Evolutionary conservation across 2,797 vertebrate species (phyloP).

Genomic region (Poeciliopsis gracilis): DNA sequence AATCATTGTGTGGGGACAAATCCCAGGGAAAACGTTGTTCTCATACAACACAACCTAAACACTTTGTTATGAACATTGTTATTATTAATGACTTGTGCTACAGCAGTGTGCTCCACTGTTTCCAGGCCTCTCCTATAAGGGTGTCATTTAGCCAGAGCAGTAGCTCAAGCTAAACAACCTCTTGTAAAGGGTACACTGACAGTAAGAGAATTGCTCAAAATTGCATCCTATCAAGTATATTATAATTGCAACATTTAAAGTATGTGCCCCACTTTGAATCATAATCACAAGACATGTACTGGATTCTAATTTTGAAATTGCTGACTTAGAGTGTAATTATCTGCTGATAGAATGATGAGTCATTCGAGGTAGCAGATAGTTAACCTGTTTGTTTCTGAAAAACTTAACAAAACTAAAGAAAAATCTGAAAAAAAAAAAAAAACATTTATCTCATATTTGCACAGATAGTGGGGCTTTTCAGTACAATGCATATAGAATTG

Average conservation of each 20-base stretch:
- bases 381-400: neutral
- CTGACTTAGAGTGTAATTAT: neutral
- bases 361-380: neutral
- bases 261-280: too few relatives aligned
- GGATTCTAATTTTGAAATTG: neutral
- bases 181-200: too few relatives aligned
- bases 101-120: neutral
- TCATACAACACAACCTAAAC: neutral
- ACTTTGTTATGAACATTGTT: neutral
- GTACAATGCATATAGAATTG: neutral
- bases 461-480: neutral
- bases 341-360: neutral
- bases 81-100: neutral
- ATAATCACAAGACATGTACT: too few relatives aligned
- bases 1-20: neutral
- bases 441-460: neutral
- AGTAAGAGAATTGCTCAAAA: too few relatives aligned
- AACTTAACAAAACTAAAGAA: neutral
- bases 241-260: too few relatives aligned
- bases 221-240: too few relatives aligned
- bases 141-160: too few relatives aligned
- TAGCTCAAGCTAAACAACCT: too few relatives aligned
- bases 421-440: neutral
- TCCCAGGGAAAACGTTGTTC: neutral
- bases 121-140: neutral